These are phyloP conservation scores for Calameuta pallipes DNA, from an alignment of 2,888 invertebrate species.

Conservation along the genomic window DNA sequence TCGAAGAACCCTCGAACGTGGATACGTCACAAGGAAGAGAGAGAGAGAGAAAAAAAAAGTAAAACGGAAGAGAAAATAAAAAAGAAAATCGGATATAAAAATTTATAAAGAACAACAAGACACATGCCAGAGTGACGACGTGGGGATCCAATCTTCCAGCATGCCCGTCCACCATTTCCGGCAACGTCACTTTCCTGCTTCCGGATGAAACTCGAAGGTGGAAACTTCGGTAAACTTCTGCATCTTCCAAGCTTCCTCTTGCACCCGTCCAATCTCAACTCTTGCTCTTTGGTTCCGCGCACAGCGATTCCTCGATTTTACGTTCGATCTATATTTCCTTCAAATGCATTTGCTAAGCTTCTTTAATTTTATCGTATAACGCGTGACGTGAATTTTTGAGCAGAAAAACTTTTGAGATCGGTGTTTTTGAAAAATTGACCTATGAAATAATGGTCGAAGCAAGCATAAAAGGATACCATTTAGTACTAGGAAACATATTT, in stretches of 20 bases:
- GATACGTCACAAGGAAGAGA: neutral
- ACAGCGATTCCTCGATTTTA: too few relatives aligned
- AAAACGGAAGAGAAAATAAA: neutral
- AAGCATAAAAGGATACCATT: conserved; percentile 43
- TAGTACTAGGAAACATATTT: conserved; percentile 55
- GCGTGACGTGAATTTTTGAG: too few relatives aligned
- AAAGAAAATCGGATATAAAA: neutral
- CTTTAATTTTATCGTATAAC: too few relatives aligned
- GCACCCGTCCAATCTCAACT: neutral
- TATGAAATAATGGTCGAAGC: conserved; percentile 32
- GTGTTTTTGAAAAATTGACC: neutral
- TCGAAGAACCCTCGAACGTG: neutral
- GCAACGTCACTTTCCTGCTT: too few relatives aligned
- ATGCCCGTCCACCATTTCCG: too few relatives aligned
- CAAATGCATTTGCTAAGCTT: too few relatives aligned
- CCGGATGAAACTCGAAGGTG: too few relatives aligned
- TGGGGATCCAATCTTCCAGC: neutral
- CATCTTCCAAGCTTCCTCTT: neutral
- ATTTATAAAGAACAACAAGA: neutral
- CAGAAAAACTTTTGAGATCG: too few relatives aligned
- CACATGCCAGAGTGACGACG: neutral
- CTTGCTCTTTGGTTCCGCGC: too few relatives aligned
- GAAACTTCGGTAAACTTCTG: neutral
- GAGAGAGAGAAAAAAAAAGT: neutral
- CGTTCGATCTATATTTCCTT: too few relatives aligned